These are phyloP conservation scores for Enteromius anoplus DNA, from an alignment of 2,797 vertebrate species.

Conservation along the genomic window DNA sequence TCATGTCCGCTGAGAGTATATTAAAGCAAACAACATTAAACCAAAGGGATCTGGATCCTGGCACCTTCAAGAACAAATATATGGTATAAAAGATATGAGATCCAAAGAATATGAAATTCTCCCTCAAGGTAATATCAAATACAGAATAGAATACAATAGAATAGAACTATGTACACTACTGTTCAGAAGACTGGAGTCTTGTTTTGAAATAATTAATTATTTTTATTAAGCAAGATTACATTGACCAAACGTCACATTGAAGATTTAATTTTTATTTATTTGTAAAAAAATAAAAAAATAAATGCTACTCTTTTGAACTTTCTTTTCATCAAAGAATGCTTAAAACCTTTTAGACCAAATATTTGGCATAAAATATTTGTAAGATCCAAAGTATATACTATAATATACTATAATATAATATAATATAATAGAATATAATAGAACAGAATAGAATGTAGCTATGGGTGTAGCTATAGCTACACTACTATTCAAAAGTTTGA, in stretches of 20 bases:
- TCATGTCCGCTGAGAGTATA: constrained; percentile 38
- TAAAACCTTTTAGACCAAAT: no score
- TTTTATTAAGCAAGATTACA: neutral
- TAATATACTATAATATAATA: no score
- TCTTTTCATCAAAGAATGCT: no score
- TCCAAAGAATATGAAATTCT: constrained; percentile 2
- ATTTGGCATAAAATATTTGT: no score
- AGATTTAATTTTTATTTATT: no score
- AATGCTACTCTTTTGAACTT: no score
- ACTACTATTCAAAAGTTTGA: no score
- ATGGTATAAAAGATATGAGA: constrained; percentile 18
- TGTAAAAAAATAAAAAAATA: no score
- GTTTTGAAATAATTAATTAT: neutral
- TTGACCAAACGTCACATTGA: neutral
- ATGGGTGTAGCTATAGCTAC: no score
- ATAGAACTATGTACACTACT: neutral
- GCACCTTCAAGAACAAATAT: constrained; percentile 19
- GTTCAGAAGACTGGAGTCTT: neutral
- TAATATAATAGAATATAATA: no score
- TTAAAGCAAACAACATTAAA: constrained; percentile 48
- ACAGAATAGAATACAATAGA: neutral
- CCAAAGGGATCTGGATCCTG: constrained; percentile 23
- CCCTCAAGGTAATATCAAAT: neutral
- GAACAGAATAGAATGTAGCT: no score
- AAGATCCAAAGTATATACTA: no score